Evolutionary conservation across 1,140 invertebrate genomes (phyloP).

Genomic region (Druon quercuslanigerum): DNA sequence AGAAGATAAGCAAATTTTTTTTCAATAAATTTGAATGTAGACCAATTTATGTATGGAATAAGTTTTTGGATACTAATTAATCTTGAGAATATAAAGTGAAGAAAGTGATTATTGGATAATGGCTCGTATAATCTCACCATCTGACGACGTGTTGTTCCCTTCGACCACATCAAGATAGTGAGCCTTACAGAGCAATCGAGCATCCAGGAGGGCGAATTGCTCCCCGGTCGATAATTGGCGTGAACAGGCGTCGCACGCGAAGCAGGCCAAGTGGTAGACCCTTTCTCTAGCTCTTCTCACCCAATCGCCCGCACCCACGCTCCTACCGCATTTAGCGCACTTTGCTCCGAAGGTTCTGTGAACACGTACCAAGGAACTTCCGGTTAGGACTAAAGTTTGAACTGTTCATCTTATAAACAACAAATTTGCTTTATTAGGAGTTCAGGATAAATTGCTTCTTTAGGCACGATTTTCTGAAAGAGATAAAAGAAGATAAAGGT

Average conservation of each 20-base stretch:
- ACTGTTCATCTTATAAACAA: not conserved
- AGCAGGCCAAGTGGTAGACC: constrained; percentile 98
- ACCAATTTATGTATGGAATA: not conserved
- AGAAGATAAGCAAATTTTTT: no score
- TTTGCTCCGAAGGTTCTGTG: constrained; percentile 96
- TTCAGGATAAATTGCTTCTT: no score
- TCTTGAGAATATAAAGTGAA: no score
- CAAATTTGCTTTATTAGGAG: no score
- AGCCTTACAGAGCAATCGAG: constrained; percentile 94
- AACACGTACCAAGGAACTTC: constrained; percentile 47
- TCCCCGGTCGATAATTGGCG: constrained; percentile 97
- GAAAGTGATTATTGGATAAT: no score
- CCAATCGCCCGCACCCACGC: constrained; percentile 97
- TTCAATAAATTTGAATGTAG: not conserved
- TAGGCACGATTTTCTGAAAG: no score
- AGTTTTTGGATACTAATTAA: no score
- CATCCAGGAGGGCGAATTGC: constrained; percentile 96
- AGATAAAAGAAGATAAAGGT: no score
- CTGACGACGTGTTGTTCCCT: constrained; percentile 90
- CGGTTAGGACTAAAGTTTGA: not conserved
- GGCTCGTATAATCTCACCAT: constrained; percentile 79
- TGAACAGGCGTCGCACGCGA: constrained; percentile 98
- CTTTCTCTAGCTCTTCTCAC: constrained; percentile 94
- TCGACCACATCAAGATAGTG: constrained; percentile 97
- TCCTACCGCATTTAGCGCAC: constrained; percentile 95